Evolutionary conservation across 1,140 invertebrate species (phyloP).

Genomic region (Sycophila sp.): DNA sequence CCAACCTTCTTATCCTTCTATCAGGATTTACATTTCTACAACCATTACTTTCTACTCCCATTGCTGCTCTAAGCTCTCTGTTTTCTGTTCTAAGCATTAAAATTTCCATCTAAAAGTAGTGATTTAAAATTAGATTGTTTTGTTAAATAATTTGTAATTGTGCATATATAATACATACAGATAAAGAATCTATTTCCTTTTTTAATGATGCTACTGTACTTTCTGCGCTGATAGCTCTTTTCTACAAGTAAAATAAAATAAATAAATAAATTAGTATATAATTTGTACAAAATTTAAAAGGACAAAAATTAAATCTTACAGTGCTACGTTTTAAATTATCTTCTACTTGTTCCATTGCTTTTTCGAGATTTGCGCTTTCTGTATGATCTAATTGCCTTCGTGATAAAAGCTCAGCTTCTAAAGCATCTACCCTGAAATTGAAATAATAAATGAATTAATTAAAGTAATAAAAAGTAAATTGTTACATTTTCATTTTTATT

Average conservation of each 20-base stretch:
- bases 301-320: constrained; percentile 50
- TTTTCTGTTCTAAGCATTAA: constrained; percentile 63
- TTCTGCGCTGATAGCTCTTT: constrained; percentile 68
- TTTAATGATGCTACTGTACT: constrained; percentile 67
- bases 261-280: constrained; percentile 5
- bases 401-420: constrained; percentile 69
- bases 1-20: constrained; percentile 59
- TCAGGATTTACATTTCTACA: constrained; percentile 47
- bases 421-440: constrained; percentile 56
- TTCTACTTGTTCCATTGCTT: constrained; percentile 70
- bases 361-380: constrained; percentile 66
- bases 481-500: no score
- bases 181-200: constrained; percentile 70
- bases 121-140: not conserved
- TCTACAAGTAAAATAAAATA: constrained; percentile 58
- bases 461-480: constrained; percentile 6
- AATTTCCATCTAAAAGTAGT: constrained; percentile 59
- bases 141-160: not conserved
- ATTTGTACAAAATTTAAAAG: constrained; percentile 2
- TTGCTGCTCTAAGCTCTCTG: constrained; percentile 54
- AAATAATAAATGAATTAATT: not conserved
- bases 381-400: constrained; percentile 64
- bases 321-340: constrained; percentile 70
- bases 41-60: constrained; percentile 50
- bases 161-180: constrained; percentile 58